These are phyloP conservation scores for Novumbra hubbsi DNA, from an alignment of 2,797 vertebrate species.

Conservation along the genomic window DNA sequence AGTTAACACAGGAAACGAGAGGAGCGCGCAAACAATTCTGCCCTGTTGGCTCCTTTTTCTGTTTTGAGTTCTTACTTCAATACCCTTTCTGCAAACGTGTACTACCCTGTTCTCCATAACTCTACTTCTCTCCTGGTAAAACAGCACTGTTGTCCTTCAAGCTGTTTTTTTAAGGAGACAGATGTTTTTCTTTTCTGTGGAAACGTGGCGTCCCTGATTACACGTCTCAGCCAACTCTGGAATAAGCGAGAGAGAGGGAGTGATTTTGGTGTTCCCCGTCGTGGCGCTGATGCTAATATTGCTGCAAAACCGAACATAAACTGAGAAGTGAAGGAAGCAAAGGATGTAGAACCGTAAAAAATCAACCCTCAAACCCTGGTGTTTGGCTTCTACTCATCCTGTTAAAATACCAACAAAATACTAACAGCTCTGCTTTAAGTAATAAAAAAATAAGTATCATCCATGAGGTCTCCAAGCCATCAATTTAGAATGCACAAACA, in stretches of 20 bases:
- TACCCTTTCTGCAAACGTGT: background rate
- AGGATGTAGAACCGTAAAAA: background rate
- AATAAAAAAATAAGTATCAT: background rate
- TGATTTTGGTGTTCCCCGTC: background rate
- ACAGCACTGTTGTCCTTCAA: background rate
- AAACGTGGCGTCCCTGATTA: conserved; percentile 21
- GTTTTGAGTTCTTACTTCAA: background rate
- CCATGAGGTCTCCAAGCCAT: conserved; percentile 14
- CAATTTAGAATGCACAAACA: conserved; percentile 3
- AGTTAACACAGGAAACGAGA: conserved; percentile 1
- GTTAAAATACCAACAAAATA: conserved; percentile 1
- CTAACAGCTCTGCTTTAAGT: background rate
- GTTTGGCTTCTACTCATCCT: background rate
- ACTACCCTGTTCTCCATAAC: background rate
- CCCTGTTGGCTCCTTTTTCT: background rate
- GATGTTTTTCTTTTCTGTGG: conserved; percentile 17
- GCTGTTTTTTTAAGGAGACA: conserved; percentile 12
- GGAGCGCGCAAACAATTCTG: background rate
- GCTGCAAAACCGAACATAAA: background rate
- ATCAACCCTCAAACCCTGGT: background rate
- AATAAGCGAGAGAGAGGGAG: conserved; percentile 1
- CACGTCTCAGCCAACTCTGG: conserved; percentile 2
- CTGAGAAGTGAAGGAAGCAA: background rate
- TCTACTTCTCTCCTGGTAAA: background rate
- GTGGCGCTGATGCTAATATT: no score